Base-by-base conservation (phyloP, 2,888 invertebrate genomes). In the Dryobotodes eremita region DNA sequence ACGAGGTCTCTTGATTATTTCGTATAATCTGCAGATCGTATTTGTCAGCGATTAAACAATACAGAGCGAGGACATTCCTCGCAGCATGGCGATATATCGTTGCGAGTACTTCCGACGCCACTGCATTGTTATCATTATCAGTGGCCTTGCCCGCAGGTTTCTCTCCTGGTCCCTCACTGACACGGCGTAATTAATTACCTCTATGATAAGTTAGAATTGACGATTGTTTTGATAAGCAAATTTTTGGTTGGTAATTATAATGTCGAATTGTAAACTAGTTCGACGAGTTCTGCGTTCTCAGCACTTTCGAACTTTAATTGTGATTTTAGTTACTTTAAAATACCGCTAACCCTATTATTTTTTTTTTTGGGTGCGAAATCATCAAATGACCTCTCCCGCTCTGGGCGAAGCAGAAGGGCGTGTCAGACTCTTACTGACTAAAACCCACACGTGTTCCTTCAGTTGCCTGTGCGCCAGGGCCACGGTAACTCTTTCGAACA, bases 71-170 rank as follows among this genome's bases (percentile, higher is more conserved):
- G 81, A n/a, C 71, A 26, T 13, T 15, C 6, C 65, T 31, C 57
- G 20, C 53, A 20, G 17, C n/a, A 42, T 20, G 46, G 53, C 36
- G 31, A 55, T 15, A 10, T 23, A 50, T 57, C 42, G 59, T 55
- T 48, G 23, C 61, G n/a, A 50, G 23, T 26, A 59, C 71, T 71
- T 72, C 26, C 42, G 57, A 64, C 20, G 65, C 71, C 61, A 71
- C n/a, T 7, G 50, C 31, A 50, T 23, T 23, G 71, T 48, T 77
- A 59, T 55, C 83, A 26, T 50, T 72, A 62, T 57, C 82, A 15
- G 20, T 42, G 76, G 26, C 83, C 86, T 83, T 50, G 82, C 83
- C 83, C 86, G 83, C 83, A 83, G 85, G 17, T 81, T 57, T 69
- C 61, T 20, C 61, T 76, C 68, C 69, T 50, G 59, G 57, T 20